phyloP scores from a whole-genome alignment of 2,888 invertebrate genomes.

The Dryadula phaetusa region DNA sequence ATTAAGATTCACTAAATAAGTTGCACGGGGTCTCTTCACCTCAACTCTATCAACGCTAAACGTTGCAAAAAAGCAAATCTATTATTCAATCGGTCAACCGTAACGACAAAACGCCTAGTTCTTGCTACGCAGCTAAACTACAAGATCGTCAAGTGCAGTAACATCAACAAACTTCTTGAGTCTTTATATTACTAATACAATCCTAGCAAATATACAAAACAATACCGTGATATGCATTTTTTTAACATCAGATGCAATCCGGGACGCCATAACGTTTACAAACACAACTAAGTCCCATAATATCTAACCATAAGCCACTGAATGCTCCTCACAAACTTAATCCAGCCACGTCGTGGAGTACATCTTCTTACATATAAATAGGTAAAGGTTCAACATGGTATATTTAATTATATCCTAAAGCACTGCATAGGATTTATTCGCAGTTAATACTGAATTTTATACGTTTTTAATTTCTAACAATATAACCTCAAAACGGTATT shows the following conservation, averaged over 20 bases:
- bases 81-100: not conserved
- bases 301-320: constrained; percentile 70
- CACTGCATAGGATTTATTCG: constrained; percentile 59
- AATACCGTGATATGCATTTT: constrained; percentile 70
- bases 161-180: constrained; percentile 59
- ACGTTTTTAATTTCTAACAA: constrained; percentile 21
- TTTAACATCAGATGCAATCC: constrained; percentile 53
- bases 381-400: constrained; percentile 41
- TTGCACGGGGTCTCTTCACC: no score
- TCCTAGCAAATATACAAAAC: constrained; percentile 71
- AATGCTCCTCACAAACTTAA: constrained; percentile 48
- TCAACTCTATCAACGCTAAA: not conserved
- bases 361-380: constrained; percentile 40
- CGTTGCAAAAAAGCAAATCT: not conserved
- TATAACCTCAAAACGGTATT: not conserved
- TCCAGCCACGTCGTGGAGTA: constrained; percentile 11
- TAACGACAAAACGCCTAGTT: constrained; percentile 50
- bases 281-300: constrained; percentile 60
- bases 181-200: constrained; percentile 47
- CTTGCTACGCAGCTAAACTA: constrained; percentile 69
- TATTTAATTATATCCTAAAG: constrained; percentile 52
- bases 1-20: no score
- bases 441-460: constrained; percentile 72
- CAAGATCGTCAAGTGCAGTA: constrained; percentile 63
- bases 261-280: constrained; percentile 49